Percentiles rank a stretch among this genome's conserved stretches.
phyloP scores from a whole-genome alignment of 2,113 vertebrate species.

The Pionites leucogaster region DNA sequence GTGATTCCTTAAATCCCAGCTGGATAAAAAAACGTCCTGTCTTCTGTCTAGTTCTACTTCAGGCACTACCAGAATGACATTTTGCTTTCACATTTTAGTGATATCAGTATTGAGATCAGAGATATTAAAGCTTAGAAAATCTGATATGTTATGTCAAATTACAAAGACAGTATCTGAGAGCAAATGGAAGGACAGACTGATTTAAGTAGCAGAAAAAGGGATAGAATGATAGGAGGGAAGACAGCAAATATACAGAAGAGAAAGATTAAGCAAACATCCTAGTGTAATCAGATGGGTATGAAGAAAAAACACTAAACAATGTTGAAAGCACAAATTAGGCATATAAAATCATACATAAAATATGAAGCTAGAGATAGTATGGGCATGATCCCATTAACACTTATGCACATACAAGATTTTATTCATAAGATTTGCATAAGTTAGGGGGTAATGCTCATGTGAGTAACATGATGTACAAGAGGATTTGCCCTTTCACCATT shows the following conservation, averaged over 20 bases:
- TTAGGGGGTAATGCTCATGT: background rate
- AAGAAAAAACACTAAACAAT: background rate
- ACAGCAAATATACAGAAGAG: background rate
- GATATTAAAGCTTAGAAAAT: slow-evolving; percentile 17
- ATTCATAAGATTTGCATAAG: background rate
- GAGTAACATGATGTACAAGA: background rate
- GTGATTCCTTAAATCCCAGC: slow-evolving; percentile 9
- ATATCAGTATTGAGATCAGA: slow-evolving; percentile 38
- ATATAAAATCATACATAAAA: background rate
- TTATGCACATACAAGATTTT: background rate
- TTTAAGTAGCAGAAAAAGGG: background rate
- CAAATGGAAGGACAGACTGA: slow-evolving; percentile 17
- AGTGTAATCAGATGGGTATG: background rate
- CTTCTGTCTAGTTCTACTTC: slow-evolving; percentile 35
- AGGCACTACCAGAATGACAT: slow-evolving; percentile 7
- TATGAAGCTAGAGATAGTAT: background rate
- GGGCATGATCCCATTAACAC: background rate
- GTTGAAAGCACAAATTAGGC: background rate
- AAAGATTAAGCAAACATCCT: background rate
- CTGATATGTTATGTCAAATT: slow-evolving; percentile 24
- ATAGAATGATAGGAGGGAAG: background rate
- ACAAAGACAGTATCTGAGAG: background rate
- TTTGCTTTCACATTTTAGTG: slow-evolving; percentile 36
- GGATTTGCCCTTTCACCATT: background rate
- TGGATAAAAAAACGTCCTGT: slow-evolving; percentile 13